phyloP scores from a whole-genome alignment of 2,797 vertebrate genomes.

The Distichodus sexfasciatus region DNA sequence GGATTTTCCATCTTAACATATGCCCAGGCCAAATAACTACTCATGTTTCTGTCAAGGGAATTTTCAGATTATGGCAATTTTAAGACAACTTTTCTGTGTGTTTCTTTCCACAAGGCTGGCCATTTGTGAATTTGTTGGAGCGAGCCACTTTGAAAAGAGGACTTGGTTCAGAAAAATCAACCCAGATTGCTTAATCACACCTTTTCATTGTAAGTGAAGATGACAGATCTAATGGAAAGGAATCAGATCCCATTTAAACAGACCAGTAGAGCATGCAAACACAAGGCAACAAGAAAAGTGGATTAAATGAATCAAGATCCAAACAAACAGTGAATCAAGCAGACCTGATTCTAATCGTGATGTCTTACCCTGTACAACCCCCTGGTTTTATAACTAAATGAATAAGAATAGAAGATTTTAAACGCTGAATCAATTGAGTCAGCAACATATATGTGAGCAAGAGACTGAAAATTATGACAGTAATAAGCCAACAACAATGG shows the following conservation, averaged over 20 bases:
- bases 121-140: constrained; percentile 36
- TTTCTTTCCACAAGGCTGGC: background rate
- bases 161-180: constrained; percentile 40
- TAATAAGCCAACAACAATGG: background rate
- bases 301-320: constrained; percentile 47
- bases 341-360: background rate
- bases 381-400: too few relatives aligned
- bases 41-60: constrained; percentile 22
- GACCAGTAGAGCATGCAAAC: constrained; percentile 53
- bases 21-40: constrained; percentile 45
- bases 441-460: background rate
- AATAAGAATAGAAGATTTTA: too few relatives aligned
- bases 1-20: constrained; percentile 48
- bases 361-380: constrained; percentile 9
- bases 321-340: constrained; percentile 20
- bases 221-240: constrained; percentile 66
- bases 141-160: constrained; percentile 39
- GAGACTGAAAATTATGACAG: background rate
- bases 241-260: constrained; percentile 50
- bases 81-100: background rate
- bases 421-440: background rate
- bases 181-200: constrained; percentile 39
- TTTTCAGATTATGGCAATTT: background rate
- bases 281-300: constrained; percentile 44
- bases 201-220: constrained; percentile 56